Conservation (phyloP, 2,888 invertebrate species). For the Petrolisthes manimaculis region DNA sequence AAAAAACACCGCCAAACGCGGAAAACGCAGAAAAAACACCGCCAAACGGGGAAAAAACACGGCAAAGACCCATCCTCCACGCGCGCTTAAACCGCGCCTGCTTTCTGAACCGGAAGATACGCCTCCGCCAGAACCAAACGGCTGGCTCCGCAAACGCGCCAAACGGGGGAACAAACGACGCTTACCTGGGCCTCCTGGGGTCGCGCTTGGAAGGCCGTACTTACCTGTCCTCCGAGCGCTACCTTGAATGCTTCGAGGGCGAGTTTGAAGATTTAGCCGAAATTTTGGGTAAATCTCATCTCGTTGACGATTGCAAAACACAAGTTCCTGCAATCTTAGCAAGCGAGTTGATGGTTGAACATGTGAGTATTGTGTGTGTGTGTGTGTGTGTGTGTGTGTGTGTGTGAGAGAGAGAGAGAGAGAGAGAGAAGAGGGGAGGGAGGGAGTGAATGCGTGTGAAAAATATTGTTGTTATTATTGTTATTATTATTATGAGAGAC, state of each 20-base stretch:
- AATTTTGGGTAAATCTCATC: constrained; percentile 74
- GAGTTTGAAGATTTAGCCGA: constrained; percentile 72
- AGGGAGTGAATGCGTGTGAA: no score
- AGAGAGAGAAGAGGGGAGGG: no score
- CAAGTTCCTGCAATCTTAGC: constrained; percentile 77
- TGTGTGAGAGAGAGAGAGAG: no score
- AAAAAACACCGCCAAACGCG: no score
- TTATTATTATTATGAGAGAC: no score
- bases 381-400: neutral
- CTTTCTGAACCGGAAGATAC: constrained; percentile 65
- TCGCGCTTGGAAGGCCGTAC: constrained; percentile 72
- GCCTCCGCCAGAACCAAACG: constrained; percentile 56
- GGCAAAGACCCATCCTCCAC: no score
- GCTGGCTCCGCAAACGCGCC: no score
- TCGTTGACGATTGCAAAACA: constrained; percentile 74
- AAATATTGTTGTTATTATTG: no score
- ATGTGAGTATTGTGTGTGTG: no score
- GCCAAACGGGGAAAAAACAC: no score
- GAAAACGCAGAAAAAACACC: no score
- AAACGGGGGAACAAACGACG: no score
- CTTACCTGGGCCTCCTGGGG: constrained; percentile 63
- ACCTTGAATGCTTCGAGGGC: constrained; percentile 79
- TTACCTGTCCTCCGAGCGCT: constrained; percentile 78
- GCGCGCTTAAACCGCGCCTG: constrained; percentile 65
- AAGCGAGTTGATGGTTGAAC: constrained; percentile 44